These are phyloP conservation scores for Clarias pachynema DNA, from an alignment of 2,797 vertebrate genomes.

Conservation along the genomic window DNA sequence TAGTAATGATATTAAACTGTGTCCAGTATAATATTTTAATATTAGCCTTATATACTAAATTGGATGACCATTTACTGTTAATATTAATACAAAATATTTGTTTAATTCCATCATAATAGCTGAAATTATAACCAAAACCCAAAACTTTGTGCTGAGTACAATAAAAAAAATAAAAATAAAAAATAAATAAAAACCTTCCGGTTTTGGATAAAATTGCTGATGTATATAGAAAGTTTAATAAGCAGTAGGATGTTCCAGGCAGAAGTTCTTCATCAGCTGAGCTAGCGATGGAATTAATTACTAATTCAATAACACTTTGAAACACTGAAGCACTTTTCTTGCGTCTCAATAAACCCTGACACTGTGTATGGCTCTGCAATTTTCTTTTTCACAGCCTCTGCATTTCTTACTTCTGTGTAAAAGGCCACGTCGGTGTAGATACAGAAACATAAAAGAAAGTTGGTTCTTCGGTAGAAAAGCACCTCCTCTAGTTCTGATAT, in stretches of 20 bases:
- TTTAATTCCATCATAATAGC: not conserved
- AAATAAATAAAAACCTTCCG: not conserved
- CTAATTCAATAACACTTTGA: not conserved
- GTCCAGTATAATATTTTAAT: too few relatives aligned
- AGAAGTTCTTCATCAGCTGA: not conserved
- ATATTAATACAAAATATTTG: not conserved
- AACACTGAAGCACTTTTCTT: not conserved
- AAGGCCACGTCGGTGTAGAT: constrained; percentile 27
- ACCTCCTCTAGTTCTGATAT: not conserved
- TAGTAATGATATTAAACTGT: not conserved
- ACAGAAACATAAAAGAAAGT: not conserved
- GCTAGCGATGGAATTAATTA: not conserved
- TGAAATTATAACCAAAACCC: not conserved
- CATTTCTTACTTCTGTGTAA: not conserved
- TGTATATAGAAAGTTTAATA: not conserved
- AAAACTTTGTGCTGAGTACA: too few relatives aligned
- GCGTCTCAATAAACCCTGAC: not conserved
- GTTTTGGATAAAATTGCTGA: not conserved
- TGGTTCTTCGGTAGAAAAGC: constrained; percentile 39
- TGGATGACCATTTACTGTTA: not conserved
- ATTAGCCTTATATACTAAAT: not conserved
- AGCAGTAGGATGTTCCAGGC: not conserved
- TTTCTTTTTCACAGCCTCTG: constrained; percentile 5
- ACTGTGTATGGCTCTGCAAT: not conserved
- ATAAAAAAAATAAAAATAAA: not conserved